Evolutionary conservation across 2,113 vertebrate genomes (phyloP).

Genomic region (Catharus bicknelli): DNA sequence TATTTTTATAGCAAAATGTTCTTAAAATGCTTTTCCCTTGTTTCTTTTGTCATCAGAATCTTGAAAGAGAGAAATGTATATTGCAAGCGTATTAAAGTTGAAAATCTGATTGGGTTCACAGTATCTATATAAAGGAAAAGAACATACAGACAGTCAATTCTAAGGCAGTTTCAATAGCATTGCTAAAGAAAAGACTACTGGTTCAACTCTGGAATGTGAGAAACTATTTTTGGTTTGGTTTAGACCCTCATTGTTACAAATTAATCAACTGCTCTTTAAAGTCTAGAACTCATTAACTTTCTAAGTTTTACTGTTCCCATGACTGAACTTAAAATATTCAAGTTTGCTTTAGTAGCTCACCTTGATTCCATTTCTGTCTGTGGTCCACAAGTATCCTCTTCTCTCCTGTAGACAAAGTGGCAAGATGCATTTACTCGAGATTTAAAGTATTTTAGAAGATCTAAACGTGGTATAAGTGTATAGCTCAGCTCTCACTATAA

Average conservation of each 20-base stretch:
- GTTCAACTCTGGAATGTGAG: conserved; percentile 73
- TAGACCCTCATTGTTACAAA: conserved; percentile 79
- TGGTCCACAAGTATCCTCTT: conserved; percentile 22
- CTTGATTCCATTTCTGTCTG: conserved; percentile 18
- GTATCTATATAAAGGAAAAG: neutral
- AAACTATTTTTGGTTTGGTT: conserved; percentile 77
- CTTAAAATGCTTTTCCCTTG: neutral
- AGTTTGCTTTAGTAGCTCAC: conserved; percentile 53
- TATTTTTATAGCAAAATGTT: neutral
- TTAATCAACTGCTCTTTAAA: conserved; percentile 81
- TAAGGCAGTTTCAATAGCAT: conserved; percentile 25
- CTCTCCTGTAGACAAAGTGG: neutral
- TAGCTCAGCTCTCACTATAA: neutral
- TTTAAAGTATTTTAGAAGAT: neutral
- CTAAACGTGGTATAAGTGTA: neutral
- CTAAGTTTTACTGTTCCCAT: conserved; percentile 75
- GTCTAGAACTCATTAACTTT: conserved; percentile 84
- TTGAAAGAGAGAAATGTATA: neutral
- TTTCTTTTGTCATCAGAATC: neutral
- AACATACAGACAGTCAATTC: neutral
- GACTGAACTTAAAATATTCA: conserved; percentile 70
- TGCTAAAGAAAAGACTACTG: conserved; percentile 43
- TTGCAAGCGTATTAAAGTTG: neutral
- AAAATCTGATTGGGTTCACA: neutral
- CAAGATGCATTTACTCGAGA: neutral